These are phyloP conservation scores for Trichopoda pennipes DNA, from an alignment of 2,888 invertebrate genomes.

Conservation along the genomic window DNA sequence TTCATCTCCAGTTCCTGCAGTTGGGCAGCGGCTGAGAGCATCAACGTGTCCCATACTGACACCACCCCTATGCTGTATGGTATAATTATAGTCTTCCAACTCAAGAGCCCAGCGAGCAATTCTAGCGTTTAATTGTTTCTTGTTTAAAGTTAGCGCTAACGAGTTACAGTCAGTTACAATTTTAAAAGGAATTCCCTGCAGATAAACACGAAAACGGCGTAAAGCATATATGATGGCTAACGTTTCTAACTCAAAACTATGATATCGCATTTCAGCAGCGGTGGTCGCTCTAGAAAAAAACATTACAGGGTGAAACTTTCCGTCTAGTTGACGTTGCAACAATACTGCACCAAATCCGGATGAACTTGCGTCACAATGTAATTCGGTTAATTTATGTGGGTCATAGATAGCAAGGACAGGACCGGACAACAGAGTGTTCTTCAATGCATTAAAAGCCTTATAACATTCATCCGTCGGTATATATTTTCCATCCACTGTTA, in stretches of 20 bases:
- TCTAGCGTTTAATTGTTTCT: constrained; percentile 17
- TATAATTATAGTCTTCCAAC: constrained; percentile 51
- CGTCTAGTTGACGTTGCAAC: constrained; percentile 38
- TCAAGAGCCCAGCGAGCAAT: constrained; percentile 38
- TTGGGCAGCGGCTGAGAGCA: constrained; percentile 15
- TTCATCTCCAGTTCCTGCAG: not conserved
- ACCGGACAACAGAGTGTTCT: constrained; percentile 56
- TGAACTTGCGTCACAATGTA: constrained; percentile 59
- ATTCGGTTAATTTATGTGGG: not conserved
- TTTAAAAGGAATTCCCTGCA: constrained; percentile 16
- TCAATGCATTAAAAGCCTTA: constrained; percentile 42
- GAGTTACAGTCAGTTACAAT: constrained; percentile 38
- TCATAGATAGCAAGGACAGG: constrained; percentile 24
- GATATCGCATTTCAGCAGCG: constrained; percentile 2
- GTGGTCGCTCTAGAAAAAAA: constrained; percentile 12
- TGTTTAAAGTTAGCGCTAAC: constrained; percentile 4
- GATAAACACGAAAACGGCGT: constrained; percentile 14
- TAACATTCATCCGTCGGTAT: constrained; percentile 22
- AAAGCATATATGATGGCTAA: constrained; percentile 25
- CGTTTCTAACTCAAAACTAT: constrained; percentile 18
- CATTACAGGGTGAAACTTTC: constrained; percentile 26
- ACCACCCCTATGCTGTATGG: constrained; percentile 30
- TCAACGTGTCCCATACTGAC: constrained; percentile 35
- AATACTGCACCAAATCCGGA: constrained; percentile 35
- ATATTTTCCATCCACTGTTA: constrained; percentile 15